Evolutionary conservation across 2,888 invertebrate genomes (phyloP), one percentile per base, ranked within the genome.

Genomic region (Zaprionus lineosus): DNA sequence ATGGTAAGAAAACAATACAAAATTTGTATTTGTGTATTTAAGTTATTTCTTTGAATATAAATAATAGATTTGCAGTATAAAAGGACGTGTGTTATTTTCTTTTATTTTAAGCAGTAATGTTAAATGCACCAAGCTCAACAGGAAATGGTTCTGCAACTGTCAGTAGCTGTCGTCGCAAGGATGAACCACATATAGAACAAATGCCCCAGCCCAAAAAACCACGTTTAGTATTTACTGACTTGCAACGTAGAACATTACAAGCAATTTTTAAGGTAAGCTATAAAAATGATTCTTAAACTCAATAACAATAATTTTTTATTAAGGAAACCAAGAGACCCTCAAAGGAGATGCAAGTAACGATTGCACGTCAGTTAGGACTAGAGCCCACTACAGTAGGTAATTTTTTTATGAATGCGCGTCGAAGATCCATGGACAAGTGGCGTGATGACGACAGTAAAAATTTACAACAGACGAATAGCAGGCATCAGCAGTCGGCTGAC

Each of bases 381-480:
- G 98, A 98, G 89, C 98, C 98, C 47, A 98, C 98, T 48, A 99
- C 99, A 7, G 98, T 99, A 57, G 98, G 99, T 41, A 99, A 99
- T 91, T 99, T 99, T 93, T 99, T 99, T 92, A 99, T 99, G 99
- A 99, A 99, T 91, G 99, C 99, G n/a, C 93, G 99, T 60, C 93
- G 99, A 79, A 93, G 99, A 73, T 96, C 96, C 2, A 96, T 96
- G 96, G 99, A 99, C 91, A 99, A 98, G 88, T 99, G 98, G 98
- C 96, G 97, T 90, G 98, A 98, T 88, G 97, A 98, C 86, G 97
- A 95, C 36, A 67, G 75, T 0, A 89, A 88, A 31, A 85, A 83
- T 46, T 33, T 73, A 11, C 72, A 69, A 9, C 57, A 79, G 16
- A 19, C 61, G 3, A 44, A 64, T 9, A 51, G 37, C 26, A 56